These are phyloP conservation scores for Lottia scabra DNA, from an alignment of 2,888 invertebrate species.

Conservation along the genomic window DNA sequence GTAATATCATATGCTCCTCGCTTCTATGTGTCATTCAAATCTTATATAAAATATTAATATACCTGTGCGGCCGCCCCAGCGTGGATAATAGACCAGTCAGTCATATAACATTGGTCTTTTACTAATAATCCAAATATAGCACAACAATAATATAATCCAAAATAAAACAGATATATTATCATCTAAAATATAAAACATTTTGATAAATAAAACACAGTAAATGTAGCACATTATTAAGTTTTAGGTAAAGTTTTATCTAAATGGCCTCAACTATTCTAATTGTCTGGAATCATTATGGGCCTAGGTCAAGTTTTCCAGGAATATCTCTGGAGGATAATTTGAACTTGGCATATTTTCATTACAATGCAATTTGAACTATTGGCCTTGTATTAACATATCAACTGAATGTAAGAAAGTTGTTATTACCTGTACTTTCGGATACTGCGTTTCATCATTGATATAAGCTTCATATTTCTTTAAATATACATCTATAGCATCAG, in stretches of 20 bases:
- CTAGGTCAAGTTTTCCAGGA: no score
- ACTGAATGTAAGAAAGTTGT: no score
- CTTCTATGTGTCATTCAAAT: no score
- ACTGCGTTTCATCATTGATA: slow-evolving; percentile 53
- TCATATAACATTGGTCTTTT: slow-evolving; percentile 51
- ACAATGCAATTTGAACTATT: no score
- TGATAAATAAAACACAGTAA: neutral
- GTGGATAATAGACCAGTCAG: slow-evolving; percentile 58
- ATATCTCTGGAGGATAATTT: no score
- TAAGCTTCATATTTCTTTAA: slow-evolving; percentile 58
- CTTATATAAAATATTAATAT: slow-evolving; percentile 4
- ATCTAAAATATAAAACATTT: slow-evolving; percentile 46
- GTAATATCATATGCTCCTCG: no score
- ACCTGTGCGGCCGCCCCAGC: slow-evolving; percentile 64
- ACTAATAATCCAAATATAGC: slow-evolving; percentile 51
- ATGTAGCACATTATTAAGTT: no score
- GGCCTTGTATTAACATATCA: no score
- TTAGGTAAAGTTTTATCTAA: no score
- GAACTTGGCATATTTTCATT: no score
- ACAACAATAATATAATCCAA: slow-evolving; percentile 55
- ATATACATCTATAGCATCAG: slow-evolving; percentile 43
- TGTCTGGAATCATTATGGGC: no score
- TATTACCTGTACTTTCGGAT: slow-evolving; percentile 62
- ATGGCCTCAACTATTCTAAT: no score
- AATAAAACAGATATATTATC: slow-evolving; percentile 62